phyloP scores from a whole-genome alignment of 1,140 invertebrate species.

The Ips typographus region DNA sequence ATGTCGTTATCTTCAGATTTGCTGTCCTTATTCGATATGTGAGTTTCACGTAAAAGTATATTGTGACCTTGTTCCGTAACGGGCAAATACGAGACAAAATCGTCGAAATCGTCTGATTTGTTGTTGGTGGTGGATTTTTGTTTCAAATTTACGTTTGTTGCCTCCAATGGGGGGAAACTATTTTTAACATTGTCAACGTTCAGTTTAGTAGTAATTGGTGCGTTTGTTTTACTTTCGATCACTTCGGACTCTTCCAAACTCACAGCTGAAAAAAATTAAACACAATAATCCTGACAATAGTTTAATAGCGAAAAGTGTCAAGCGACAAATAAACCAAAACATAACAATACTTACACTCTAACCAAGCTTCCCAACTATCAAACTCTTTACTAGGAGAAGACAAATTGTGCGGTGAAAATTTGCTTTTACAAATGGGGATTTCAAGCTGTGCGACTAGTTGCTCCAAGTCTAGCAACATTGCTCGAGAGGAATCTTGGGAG shows the following conservation, averaged over 20 bases:
- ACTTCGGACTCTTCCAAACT: too few relatives aligned
- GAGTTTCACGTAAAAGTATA: conserved; percentile 47
- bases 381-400: conserved; percentile 34
- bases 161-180: neutral
- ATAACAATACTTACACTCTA: conserved; percentile 47
- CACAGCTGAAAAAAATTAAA: too few relatives aligned
- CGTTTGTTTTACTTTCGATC: too few relatives aligned
- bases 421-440: conserved; percentile 37
- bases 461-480: conserved; percentile 48
- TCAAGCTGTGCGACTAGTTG: conserved; percentile 48
- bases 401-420: conserved; percentile 21
- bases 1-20: conserved; percentile 22
- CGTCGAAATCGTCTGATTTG: conserved; percentile 40
- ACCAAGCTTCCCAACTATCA: conserved; percentile 49
- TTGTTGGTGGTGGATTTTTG: neutral
- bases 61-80: conserved; percentile 24
- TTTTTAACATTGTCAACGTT: too few relatives aligned
- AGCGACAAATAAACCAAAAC: neutral
- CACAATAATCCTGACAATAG: too few relatives aligned
- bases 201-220: too few relatives aligned
- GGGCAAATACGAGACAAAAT: conserved; percentile 35
- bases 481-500: conserved; percentile 39
- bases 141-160: conserved; percentile 1
- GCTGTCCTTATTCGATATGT: conserved; percentile 44
- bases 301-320: too few relatives aligned